Evolutionary conservation across 2,113 vertebrate genomes (phyloP).

Genomic region (Sinocyclocheilus anshuiensis): DNA sequence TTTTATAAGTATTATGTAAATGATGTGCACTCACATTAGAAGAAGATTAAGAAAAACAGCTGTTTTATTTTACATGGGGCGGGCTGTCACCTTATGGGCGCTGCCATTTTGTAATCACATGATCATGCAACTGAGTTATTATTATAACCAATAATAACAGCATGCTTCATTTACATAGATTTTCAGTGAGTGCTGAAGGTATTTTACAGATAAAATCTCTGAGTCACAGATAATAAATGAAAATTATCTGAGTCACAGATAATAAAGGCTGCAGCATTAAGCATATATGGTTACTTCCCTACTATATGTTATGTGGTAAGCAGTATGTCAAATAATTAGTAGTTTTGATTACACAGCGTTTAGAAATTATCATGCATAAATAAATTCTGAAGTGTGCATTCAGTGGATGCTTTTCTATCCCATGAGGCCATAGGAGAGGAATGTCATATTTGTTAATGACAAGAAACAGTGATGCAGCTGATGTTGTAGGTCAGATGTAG

Average conservation of each 20-base stretch:
- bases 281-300: not conserved
- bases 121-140: not conserved
- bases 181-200: not conserved
- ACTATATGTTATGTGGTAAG: not conserved
- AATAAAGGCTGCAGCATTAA: not conserved
- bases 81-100: not conserved
- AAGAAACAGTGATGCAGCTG: not conserved
- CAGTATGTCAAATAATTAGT: not conserved
- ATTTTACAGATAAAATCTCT: not conserved
- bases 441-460: not conserved
- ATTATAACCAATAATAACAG: not conserved
- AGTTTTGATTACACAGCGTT: not conserved
- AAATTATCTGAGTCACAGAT: not conserved
- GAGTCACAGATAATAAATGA: not conserved
- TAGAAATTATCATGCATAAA: not conserved
- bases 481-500: not conserved
- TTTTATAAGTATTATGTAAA: not conserved
- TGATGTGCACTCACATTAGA: not conserved
- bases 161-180: not conserved
- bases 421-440: not conserved
- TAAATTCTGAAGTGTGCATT: not conserved
- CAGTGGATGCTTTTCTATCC: not conserved
- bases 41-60: not conserved
- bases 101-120: conserved; percentile 26
- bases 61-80: not conserved